phyloP scores from a whole-genome alignment of 2,113 vertebrate species.

The Macaca mulatta region DNA sequence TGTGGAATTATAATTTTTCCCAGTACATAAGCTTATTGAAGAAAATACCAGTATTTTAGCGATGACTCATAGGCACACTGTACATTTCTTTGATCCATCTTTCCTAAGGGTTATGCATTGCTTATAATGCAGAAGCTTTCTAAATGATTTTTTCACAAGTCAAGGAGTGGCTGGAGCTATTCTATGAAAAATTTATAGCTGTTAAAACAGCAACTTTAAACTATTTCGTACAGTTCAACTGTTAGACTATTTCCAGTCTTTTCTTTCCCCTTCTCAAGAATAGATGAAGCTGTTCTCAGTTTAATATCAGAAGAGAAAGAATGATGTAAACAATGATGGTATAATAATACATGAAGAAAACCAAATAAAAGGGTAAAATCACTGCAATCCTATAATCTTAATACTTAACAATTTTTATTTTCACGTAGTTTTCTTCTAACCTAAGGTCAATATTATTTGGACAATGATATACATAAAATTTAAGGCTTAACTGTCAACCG shows the following conservation, averaged over 20 bases:
- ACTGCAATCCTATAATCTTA: background rate
- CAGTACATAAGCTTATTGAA: slow-evolving; percentile 45
- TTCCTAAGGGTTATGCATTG: background rate
- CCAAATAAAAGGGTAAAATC: background rate
- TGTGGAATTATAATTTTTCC: slow-evolving; percentile 45
- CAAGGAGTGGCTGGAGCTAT: background rate
- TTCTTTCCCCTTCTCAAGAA: background rate
- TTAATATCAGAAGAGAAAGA: background rate
- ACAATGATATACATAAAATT: background rate
- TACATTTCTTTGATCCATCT: slow-evolving; percentile 20
- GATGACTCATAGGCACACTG: slow-evolving; percentile 47
- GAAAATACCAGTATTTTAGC: slow-evolving; percentile 60
- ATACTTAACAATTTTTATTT: slow-evolving; percentile 19
- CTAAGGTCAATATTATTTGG: background rate
- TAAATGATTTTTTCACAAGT: slow-evolving; percentile 23
- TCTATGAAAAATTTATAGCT: slow-evolving; percentile 3
- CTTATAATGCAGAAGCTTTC: background rate
- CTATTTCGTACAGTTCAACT: background rate
- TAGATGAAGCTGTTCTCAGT: background rate
- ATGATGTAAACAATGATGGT: background rate
- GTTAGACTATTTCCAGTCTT: background rate
- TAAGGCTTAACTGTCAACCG: background rate
- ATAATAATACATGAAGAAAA: background rate
- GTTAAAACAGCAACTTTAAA: slow-evolving; percentile 24
- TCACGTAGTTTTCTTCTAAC: background rate